Base-by-base conservation (phyloP, 2,797 vertebrate genomes). In the Telmatherina bonti region DNA sequence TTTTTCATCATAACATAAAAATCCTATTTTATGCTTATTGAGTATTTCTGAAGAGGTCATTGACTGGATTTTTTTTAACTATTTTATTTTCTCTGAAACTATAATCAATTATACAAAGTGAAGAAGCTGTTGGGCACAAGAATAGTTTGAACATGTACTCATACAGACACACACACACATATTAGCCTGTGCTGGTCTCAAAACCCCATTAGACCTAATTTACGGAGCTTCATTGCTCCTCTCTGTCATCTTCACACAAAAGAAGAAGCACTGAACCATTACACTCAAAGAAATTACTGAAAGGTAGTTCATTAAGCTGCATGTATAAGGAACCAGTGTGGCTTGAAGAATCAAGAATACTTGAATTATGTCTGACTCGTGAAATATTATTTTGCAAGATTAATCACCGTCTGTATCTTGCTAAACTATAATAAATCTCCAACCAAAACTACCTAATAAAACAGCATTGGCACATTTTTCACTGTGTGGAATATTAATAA, bases 141-240 rank as follows among this genome's bases (percentile, higher is more conserved):
- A 35, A 55, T 47, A 62, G 49, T 60, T 54, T 59, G 58, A 74
- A 57, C 35, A 53, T 20, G 7, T 35, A 68, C 20, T 33, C 16
- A 62, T 36, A 36, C 12, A 36, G 35, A 36, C 53, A 22, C 13
- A 30, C 45, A 62, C 20, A 68, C 12, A 58, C 11, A 26, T 7
- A 52, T 53, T 70, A 62, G 24, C 60, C 62, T 76, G 58, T 49
- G 62, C 52, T 31, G 47, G 33, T 33, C 62, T 82, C 58, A 67
- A 78, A 72, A 58, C 47, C 72, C 30, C 43, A 70, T 81, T 79
- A 74, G 71, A 73, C 43, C 64, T 76, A 41, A 83, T 78, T 83
- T 85, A 73, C 24, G 27, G 33, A 57, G 59, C 26, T 33, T 81
- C 43, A 18, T 63, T 38, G 30, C 26, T 53, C 6, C 6, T 67